Conservation (phyloP, 2,888 invertebrate genomes). For the Pachydiplax longipennis region DNA sequence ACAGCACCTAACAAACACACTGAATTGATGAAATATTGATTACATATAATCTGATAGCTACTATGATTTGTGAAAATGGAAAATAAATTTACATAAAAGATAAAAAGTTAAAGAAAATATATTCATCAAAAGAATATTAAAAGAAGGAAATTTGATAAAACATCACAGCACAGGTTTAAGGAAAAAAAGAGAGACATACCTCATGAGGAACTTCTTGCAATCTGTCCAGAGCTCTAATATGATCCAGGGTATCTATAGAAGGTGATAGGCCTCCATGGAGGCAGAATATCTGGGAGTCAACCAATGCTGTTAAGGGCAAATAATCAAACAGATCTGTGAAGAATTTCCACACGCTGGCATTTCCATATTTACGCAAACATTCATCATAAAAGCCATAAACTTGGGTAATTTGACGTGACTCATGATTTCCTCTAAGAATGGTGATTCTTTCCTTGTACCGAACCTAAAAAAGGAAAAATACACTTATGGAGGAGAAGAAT, state of each 20-base stretch:
- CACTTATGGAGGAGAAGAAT: no score
- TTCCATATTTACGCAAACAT: conserved; percentile 98
- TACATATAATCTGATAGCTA: not conserved
- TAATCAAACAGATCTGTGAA: conserved; percentile 99
- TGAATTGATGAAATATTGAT: no score
- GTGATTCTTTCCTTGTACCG: conserved; percentile 99
- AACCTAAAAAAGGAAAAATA: conserved; percentile 66
- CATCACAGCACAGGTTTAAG: no score
- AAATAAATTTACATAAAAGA: no score
- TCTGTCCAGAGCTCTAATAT: conserved; percentile 97
- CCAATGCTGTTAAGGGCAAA: conserved; percentile 96
- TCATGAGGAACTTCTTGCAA: conserved; percentile 95
- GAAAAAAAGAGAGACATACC: conserved; percentile 55
- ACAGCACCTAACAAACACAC: no score
- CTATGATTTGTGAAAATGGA: no score
- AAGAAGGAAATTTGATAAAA: not conserved
- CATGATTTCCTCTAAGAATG: conserved; percentile 98
- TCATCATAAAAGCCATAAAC: conserved; percentile 99
- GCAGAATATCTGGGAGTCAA: conserved; percentile 99
- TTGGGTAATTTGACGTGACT: conserved; percentile 98
- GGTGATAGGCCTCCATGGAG: conserved; percentile 98
- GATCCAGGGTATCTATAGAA: conserved; percentile 98
- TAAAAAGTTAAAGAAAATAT: no score
- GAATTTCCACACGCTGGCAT: conserved; percentile 99
- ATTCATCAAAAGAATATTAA: not conserved